phyloP scores from a whole-genome alignment of 2,113 vertebrate genomes.

The Tringa solitaria region DNA sequence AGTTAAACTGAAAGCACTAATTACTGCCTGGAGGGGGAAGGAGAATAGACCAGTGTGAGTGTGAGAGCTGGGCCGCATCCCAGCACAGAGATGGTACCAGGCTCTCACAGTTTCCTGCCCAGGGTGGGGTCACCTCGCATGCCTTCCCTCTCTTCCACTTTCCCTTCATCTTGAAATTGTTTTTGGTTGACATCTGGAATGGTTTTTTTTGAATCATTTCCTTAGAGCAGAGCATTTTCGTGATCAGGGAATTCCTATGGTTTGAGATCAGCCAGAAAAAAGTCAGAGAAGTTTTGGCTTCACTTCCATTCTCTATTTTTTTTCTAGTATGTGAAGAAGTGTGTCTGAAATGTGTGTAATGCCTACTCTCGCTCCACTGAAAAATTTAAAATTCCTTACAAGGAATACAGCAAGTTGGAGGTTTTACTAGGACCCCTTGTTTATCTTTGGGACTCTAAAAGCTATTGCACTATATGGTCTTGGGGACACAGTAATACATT shows the following conservation, averaged over 20 bases:
- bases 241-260: slow-evolving; percentile 57
- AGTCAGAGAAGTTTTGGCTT: slow-evolving; percentile 42
- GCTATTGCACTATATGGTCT: fast-evolving
- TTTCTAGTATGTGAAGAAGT: background rate
- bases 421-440: background rate
- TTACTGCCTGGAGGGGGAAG: background rate
- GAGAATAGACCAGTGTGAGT: background rate
- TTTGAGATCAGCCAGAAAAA: slow-evolving; percentile 50
- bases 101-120: background rate
- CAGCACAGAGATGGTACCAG: background rate
- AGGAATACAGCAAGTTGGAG: background rate
- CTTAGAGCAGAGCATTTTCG: slow-evolving; percentile 13
- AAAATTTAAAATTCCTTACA: background rate
- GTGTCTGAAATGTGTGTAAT: slow-evolving; percentile 29
- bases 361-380: background rate
- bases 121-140: slow-evolving; percentile 15
- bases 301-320: background rate
- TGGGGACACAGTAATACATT: background rate
- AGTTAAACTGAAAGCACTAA: background rate
- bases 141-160: background rate
- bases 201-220: slow-evolving; percentile 27
- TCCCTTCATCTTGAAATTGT: background rate
- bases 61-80: background rate
- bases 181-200: slow-evolving; percentile 62
- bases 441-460: background rate